Percentiles rank a stretch among this genome's conserved stretches.
These are phyloP conservation scores for Tinamus major DNA, from an alignment of 2,797 vertebrate species.

Conservation along the genomic window DNA sequence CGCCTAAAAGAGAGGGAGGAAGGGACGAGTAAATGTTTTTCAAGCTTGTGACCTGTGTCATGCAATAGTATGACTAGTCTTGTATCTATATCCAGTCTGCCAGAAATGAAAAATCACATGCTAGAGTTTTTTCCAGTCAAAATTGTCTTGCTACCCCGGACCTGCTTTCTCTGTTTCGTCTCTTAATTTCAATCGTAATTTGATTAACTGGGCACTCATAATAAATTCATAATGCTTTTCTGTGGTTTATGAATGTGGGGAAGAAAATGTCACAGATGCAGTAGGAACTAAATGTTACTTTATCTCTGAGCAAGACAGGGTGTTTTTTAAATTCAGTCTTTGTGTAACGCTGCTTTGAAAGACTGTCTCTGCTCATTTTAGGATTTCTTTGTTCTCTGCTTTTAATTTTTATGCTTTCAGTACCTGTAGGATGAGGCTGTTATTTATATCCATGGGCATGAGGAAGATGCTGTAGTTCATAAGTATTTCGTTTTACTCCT, in stretches of 20 bases:
- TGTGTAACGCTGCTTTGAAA: slow-evolving; percentile 55
- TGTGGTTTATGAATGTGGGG: neutral
- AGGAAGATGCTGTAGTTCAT: slow-evolving; percentile 5
- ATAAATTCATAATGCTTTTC: slow-evolving; percentile 44
- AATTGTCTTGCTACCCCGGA: neutral
- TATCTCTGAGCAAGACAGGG: slow-evolving; percentile 38
- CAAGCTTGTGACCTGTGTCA: neutral
- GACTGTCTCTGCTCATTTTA: slow-evolving; percentile 44
- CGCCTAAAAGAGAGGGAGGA: neutral
- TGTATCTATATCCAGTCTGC: neutral
- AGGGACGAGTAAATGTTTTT: neutral
- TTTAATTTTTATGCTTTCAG: slow-evolving; percentile 24
- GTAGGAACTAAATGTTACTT: slow-evolving; percentile 40
- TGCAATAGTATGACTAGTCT: neutral
- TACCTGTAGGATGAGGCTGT: slow-evolving; percentile 1
- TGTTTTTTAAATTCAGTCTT: slow-evolving; percentile 32
- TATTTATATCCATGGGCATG: slow-evolving; percentile 24
- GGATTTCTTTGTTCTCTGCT: slow-evolving; percentile 55
- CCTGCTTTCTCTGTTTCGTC: neutral
- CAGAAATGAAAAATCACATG: neutral
- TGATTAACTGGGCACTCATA: slow-evolving; percentile 27
- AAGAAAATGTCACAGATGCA: slow-evolving; percentile 31
- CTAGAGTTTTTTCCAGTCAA: neutral
- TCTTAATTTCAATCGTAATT: slow-evolving; percentile 50
- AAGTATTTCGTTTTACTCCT: neutral